These are phyloP conservation scores for Rhaphigaster nebulosa DNA, from an alignment of 2,888 invertebrate genomes.

Conservation along the genomic window DNA sequence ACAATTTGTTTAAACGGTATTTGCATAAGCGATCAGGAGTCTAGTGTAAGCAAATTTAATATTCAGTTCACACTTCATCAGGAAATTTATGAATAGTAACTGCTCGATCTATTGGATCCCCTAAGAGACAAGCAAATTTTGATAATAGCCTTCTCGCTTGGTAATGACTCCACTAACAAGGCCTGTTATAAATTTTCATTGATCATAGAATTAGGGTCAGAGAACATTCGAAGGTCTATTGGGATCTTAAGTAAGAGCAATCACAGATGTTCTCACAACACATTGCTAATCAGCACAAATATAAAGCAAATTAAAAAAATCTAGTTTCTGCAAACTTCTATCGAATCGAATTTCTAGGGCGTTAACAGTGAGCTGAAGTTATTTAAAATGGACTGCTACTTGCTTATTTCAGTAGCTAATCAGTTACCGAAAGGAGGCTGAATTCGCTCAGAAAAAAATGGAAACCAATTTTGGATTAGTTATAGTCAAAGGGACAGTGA, in stretches of 20 bases:
- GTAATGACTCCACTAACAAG: background rate
- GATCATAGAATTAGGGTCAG: background rate
- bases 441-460: too few relatives aligned
- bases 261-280: background rate
- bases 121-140: background rate
- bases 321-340: too few relatives aligned
- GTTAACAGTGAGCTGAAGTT: too few relatives aligned
- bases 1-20: slow-evolving; percentile 26
- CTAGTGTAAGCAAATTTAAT: slow-evolving; percentile 21
- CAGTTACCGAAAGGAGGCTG: too few relatives aligned
- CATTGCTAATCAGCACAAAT: background rate
- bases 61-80: slow-evolving; percentile 37
- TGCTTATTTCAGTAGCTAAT: too few relatives aligned
- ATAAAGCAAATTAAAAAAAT: background rate
- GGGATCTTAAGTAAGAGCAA: background rate
- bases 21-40: slow-evolving; percentile 14
- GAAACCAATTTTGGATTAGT: too few relatives aligned
- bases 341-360: too few relatives aligned
- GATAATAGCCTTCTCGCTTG: background rate
- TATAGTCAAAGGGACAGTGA: too few relatives aligned
- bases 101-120: background rate
- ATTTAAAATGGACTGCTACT: too few relatives aligned
- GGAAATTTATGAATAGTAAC: slow-evolving; percentile 32
- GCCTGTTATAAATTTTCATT: background rate
- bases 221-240: background rate